These are phyloP conservation scores for Didymodactylos carnosus DNA, from an alignment of 2,888 invertebrate genomes.

Conservation along the genomic window DNA sequence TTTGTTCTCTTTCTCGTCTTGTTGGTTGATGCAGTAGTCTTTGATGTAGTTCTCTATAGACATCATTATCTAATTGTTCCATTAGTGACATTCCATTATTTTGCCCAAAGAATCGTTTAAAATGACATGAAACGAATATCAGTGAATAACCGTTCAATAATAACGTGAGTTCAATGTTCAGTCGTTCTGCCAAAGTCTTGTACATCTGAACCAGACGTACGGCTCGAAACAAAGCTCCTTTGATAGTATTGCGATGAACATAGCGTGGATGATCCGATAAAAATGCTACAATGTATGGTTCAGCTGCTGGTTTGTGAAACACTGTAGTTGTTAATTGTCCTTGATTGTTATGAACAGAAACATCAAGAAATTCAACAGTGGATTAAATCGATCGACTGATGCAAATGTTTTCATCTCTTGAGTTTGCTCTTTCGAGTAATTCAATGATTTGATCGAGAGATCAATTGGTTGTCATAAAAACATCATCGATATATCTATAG, in stretches of 20 bases:
- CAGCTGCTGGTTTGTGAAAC: too few relatives aligned
- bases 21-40: background rate
- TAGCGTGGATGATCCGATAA: background rate
- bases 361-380: too few relatives aligned
- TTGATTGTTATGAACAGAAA: too few relatives aligned
- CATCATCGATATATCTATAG: too few relatives aligned
- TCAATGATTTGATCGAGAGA: too few relatives aligned
- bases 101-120: background rate
- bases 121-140: background rate
- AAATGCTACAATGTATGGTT: background rate
- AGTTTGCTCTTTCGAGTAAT: too few relatives aligned
- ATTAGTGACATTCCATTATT: background rate
- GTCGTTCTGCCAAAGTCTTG: too few relatives aligned
- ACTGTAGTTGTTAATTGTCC: too few relatives aligned
- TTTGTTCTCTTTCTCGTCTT: background rate
- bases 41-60: background rate
- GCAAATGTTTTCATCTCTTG: too few relatives aligned
- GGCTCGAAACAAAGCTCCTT: background rate
- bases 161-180: background rate
- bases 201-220: background rate
- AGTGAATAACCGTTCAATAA: background rate
- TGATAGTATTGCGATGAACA: background rate
- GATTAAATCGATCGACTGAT: too few relatives aligned
- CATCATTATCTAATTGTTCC: background rate
- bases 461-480: too few relatives aligned